These are phyloP conservation scores for Ceratina calcarata DNA, from an alignment of 1,140 invertebrate species.

Conservation along the genomic window DNA sequence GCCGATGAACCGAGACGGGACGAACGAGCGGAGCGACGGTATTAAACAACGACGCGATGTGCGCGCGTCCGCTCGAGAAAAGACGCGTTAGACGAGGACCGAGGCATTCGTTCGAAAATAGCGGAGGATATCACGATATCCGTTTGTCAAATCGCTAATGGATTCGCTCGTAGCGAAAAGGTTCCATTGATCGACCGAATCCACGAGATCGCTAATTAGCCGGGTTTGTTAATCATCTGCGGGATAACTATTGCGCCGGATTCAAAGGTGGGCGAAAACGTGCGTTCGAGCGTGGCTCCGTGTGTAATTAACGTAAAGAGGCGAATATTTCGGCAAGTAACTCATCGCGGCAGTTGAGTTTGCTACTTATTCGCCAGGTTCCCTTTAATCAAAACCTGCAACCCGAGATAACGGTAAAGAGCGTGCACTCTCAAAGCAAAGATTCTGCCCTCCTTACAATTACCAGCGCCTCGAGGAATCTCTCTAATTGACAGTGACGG, in stretches of 20 bases:
- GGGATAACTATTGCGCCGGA: neutral
- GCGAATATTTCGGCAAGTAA: neutral
- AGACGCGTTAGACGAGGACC: neutral
- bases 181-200: neutral
- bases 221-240: neutral
- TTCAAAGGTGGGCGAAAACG: neutral
- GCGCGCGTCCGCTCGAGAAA: neutral
- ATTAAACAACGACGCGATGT: neutral
- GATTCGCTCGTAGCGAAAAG: neutral
- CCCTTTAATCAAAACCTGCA: conserved; percentile 9
- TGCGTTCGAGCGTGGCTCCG: neutral
- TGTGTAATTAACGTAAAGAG: conserved; percentile 14
- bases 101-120: neutral
- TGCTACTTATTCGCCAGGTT: neutral
- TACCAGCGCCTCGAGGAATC: neutral
- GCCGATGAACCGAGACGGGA: neutral
- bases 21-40: no score
- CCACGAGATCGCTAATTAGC: neutral
- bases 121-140: neutral
- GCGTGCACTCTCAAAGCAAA: neutral
- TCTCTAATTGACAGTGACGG: neutral
- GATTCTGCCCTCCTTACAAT: neutral
- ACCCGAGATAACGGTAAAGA: no score
- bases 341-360: neutral
- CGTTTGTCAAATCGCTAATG: neutral